phyloP scores from a whole-genome alignment of 2,888 invertebrate species.

The Folsomia manolachei region DNA sequence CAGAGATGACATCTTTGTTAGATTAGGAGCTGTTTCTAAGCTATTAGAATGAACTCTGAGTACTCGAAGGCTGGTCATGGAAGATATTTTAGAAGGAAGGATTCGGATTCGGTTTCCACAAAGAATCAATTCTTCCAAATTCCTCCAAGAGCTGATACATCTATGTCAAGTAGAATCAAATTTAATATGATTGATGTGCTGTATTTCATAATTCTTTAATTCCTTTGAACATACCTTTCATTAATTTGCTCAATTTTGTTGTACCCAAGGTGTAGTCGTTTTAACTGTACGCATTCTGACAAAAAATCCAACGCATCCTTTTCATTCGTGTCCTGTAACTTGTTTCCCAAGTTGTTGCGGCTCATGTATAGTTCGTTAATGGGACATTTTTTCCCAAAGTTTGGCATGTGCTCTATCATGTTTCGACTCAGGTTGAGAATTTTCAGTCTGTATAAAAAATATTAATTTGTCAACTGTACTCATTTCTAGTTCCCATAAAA shows the following conservation, averaged over 20 bases:
- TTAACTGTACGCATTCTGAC: conserved; percentile 42
- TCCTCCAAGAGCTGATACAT: conserved; percentile 71
- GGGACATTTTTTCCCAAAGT: conserved; percentile 46
- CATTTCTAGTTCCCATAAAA: too few relatives aligned
- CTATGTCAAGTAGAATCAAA: conserved; percentile 52
- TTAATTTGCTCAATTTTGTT: conserved; percentile 49
- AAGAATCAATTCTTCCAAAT: conserved; percentile 75
- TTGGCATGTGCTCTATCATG: conserved; percentile 52
- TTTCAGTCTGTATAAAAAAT: conserved; percentile 58
- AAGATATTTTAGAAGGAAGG: conserved; percentile 72
- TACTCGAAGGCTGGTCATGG: conserved; percentile 68
- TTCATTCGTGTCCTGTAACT: conserved; percentile 43
- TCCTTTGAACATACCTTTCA: conserved; percentile 41
- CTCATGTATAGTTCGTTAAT: conserved; percentile 48
- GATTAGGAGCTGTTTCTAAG: conserved; percentile 69
- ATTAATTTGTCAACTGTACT: background rate
- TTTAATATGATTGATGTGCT: too few relatives aligned
- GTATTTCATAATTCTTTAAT: background rate
- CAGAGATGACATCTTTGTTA: conserved; percentile 70
- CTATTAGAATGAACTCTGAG: conserved; percentile 79
- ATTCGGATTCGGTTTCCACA: conserved; percentile 76
- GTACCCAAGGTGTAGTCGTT: conserved; percentile 46
- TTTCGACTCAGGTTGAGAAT: conserved; percentile 77
- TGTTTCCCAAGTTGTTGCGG: conserved; percentile 46
- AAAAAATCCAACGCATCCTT: conserved; percentile 49